Evolutionary conservation across 2,888 invertebrate species (phyloP), one percentile per base, ranked within the genome.

Genomic region (Acleris literana): DNA sequence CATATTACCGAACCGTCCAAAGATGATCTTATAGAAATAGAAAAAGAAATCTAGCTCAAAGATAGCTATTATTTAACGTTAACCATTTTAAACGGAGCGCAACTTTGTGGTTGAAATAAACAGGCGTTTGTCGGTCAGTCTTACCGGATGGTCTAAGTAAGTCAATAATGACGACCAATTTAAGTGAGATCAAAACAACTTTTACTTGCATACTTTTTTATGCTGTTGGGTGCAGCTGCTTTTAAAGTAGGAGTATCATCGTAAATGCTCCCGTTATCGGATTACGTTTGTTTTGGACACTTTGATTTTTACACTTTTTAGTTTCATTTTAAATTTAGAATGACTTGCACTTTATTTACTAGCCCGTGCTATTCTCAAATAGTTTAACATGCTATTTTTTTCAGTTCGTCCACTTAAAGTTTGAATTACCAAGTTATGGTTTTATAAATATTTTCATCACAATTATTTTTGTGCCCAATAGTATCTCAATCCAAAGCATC

Each of bases 11-110:
- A 64, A 64, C 55, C 22, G 53, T 29, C 62, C 18, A 62, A 64
- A 63, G 63, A 54, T 55, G 48, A 56, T 46, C 55, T 57, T 61
- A 69, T 54, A 67, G 68, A 73, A 72, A 67, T 69, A 68, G 58
- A 57, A 65, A 68, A 72, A 70, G 70, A 71, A 69, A 74, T 66
- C 63, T 68, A 46, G 57, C 64, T 75, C 77, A 73, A 73, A 76
- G 71, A 71, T 62, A 71, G 33, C 33, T 33, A 9, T 72, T 69
- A 72, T 74, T 75, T 72, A 77, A 76, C 75, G 75, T 76, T 74
- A 76, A 68, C 68, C 68, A 60, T 68, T 63, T 68, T 75, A 73
- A 84, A 80, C 79, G 77, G 81, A 84, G 76, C 77, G 81, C 75
- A 72, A 74, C 74, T 56, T 69, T 72, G 74, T 68, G 72, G 76